phyloP scores from a whole-genome alignment of 2,888 invertebrate species.

The Timandra comae region DNA sequence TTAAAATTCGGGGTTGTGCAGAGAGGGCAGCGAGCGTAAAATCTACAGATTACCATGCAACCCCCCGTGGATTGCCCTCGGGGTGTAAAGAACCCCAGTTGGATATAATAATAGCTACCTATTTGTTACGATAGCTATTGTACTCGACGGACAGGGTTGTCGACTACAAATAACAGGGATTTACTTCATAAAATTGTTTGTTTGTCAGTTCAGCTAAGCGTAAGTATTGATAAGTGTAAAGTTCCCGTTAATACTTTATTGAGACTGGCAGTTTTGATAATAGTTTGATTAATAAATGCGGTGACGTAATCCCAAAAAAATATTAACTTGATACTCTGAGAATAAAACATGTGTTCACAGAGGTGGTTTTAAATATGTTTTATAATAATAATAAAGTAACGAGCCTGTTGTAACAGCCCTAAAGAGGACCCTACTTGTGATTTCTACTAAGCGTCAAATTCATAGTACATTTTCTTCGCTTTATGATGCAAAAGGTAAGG shows the following conservation, averaged over 20 bases:
- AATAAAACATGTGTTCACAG: no score
- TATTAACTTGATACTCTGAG: no score
- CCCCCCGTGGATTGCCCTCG: slow-evolving; percentile 49
- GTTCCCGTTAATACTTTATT: no score
- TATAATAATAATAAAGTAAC: no score
- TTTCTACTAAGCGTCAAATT: slow-evolving; percentile 59
- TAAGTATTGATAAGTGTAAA: no score
- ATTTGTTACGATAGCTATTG: slow-evolving; percentile 68
- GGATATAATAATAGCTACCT: slow-evolving; percentile 54
- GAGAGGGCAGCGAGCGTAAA: slow-evolving; percentile 65
- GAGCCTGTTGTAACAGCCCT: slow-evolving; percentile 37
- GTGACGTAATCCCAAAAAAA: no score
- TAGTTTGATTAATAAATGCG: no score
- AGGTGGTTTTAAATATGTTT: no score
- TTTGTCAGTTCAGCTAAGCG: slow-evolving; percentile 25
- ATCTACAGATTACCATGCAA: slow-evolving; percentile 71
- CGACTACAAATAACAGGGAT: slow-evolving; percentile 33
- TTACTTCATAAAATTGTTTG: slow-evolving; percentile 19
- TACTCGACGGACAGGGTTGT: slow-evolving; percentile 57
- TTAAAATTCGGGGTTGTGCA: slow-evolving; percentile 61
- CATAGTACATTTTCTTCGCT: slow-evolving; percentile 54
- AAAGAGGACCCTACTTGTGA: slow-evolving; percentile 40
- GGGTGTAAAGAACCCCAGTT: slow-evolving; percentile 47
- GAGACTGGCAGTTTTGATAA: no score
- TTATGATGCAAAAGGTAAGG: slow-evolving; percentile 52